A percentile compares a stretch with the other conserved stretches of the same genome.
phyloP scores from a whole-genome alignment of 2,888 invertebrate genomes.

The Dione juno region DNA sequence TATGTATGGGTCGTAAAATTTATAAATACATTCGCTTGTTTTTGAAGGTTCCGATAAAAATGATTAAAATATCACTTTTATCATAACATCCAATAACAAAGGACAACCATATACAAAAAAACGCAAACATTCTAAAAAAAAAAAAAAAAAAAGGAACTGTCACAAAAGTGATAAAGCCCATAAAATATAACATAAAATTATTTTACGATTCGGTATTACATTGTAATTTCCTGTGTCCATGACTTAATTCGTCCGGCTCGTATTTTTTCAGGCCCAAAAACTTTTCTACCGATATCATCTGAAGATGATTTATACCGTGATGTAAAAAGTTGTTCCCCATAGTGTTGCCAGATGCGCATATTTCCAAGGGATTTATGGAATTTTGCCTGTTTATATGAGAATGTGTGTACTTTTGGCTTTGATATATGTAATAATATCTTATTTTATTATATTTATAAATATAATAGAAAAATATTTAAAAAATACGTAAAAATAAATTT shows the following conservation, averaged over 20 bases:
- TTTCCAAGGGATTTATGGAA: slow-evolving; percentile 10
- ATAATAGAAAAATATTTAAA: too few relatives aligned
- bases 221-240: slow-evolving; percentile 35
- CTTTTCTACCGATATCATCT: slow-evolving; percentile 41
- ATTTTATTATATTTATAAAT: too few relatives aligned
- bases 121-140: slow-evolving; percentile 1
- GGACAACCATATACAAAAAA: not conserved
- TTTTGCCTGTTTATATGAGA: not conserved
- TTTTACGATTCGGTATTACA: slow-evolving; percentile 36
- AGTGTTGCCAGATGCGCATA: slow-evolving; percentile 24
- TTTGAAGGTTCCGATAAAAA: too few relatives aligned
- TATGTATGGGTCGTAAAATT: too few relatives aligned
- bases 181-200: slow-evolving; percentile 38
- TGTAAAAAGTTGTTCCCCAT: slow-evolving; percentile 34
- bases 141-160: slow-evolving; percentile 13
- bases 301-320: slow-evolving; percentile 39
- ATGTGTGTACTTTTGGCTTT: not conserved
- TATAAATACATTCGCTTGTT: too few relatives aligned
- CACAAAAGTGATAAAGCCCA: slow-evolving; percentile 25
- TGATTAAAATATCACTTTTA: too few relatives aligned
- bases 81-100: not conserved
- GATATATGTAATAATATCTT: too few relatives aligned
- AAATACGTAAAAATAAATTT: too few relatives aligned
- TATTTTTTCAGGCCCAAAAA: slow-evolving; percentile 32
- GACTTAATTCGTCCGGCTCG: slow-evolving; percentile 34